Evolutionary conservation across 2,797 vertebrate genomes (phyloP), one percentile per base, ranked within the genome.

Genomic region (Crocodylus rhombifer): DNA sequence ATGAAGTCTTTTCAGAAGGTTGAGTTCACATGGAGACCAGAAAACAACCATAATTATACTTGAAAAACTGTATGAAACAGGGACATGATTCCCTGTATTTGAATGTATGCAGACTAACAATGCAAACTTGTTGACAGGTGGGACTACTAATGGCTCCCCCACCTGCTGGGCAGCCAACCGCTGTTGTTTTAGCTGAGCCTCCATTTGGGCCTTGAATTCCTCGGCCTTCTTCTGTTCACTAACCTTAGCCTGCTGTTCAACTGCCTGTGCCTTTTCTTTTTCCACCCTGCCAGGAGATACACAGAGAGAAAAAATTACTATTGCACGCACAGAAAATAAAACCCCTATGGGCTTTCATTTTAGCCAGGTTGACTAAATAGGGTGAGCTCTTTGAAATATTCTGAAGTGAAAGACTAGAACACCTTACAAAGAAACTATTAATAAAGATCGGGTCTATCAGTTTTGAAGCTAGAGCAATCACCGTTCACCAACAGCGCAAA

Each of bases 231-330:
- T 99, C 97, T 98, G 98, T 96, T 97, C 98, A 97, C 98, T 99
- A 97, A 99, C 98, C 98, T 99, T 99, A 90, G 98, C 98, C 97
- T 99, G 99, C 92, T 98, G 98, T 94, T 99, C 99, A 90, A 98
- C 99, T 80, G 99, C 99, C 96, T 99, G 99, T 82, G 98, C 99
- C 97, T 99, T 99, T 98, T 99, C 99, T 94, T 99, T 99, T 97
- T 99, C 99, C 96, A 99, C 99, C 97, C 99, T 99, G 97, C 20
- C 92, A 95, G 96, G 42, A 96, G 95, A 97, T 87, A 88, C 20
- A 95, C 85, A 97, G 96, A 1, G 20, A 96, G 57, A 94, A 3
- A n/a, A 86, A 92, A 90, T 97, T 91, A 89, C 23, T 58, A 96
- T 4, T 77, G 8, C 87, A 91, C 7, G 58, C 62, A 64, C 12